These are phyloP conservation scores for Asteroscopus sphinx DNA, from an alignment of 2,888 invertebrate genomes.

Conservation along the genomic window DNA sequence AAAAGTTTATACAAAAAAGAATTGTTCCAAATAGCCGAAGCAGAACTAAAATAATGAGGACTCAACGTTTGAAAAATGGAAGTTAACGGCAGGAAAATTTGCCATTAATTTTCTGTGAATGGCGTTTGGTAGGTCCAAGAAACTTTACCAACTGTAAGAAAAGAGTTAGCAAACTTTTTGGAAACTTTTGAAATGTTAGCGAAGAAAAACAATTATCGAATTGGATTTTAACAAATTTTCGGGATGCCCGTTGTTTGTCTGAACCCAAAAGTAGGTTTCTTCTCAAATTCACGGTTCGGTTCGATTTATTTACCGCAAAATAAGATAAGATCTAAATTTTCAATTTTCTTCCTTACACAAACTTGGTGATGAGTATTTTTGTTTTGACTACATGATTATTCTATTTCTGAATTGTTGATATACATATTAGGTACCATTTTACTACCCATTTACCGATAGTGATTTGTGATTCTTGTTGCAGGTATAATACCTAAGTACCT, in stretches of 20 bases:
- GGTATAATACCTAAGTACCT: too few relatives aligned
- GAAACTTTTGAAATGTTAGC: conserved; percentile 67
- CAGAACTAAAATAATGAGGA: conserved; percentile 57
- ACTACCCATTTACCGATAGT: too few relatives aligned
- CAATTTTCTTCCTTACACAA: not conserved
- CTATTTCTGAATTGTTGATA: too few relatives aligned
- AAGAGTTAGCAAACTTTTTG: conserved; percentile 73
- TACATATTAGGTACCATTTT: too few relatives aligned
- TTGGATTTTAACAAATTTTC: conserved; percentile 69
- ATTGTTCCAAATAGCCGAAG: conserved; percentile 41
- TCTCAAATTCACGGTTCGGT: conserved; percentile 20
- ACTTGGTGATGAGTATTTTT: conserved; percentile 9
- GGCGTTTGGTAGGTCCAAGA: conserved; percentile 71
- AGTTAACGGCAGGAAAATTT: conserved; percentile 60
- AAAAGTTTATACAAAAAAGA: conserved; percentile 36
- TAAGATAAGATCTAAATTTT: conserved; percentile 21
- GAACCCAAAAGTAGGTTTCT: conserved; percentile 20
- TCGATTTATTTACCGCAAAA: conserved; percentile 38
- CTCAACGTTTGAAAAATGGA: conserved; percentile 69
- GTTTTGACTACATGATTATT: not conserved
- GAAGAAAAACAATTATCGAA: conserved; percentile 79
- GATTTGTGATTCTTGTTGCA: too few relatives aligned
- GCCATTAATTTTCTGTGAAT: conserved; percentile 83
- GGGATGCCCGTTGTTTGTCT: conserved; percentile 32
- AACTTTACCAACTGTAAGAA: conserved; percentile 72